These are phyloP conservation scores for Scolopax rusticola DNA, from an alignment of 2,797 vertebrate species.

Conservation along the genomic window DNA sequence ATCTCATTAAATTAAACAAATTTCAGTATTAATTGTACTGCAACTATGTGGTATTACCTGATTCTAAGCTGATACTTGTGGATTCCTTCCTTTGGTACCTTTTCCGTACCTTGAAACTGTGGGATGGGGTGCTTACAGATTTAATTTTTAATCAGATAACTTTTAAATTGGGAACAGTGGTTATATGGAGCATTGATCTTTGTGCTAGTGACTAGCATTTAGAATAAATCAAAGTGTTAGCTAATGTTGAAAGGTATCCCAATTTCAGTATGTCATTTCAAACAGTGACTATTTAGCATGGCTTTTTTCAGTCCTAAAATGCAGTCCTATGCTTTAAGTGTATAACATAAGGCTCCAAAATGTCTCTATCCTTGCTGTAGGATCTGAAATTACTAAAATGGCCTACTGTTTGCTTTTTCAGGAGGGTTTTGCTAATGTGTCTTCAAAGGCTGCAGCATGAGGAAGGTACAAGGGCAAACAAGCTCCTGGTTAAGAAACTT, in stretches of 20 bases:
- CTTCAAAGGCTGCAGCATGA: background rate
- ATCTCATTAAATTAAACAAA: background rate
- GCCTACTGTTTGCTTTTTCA: background rate
- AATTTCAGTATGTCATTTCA: background rate
- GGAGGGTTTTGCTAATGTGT: background rate
- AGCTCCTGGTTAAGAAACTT: background rate
- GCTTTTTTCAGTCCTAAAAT: background rate
- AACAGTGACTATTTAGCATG: background rate
- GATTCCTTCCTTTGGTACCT: background rate
- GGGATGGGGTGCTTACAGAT: background rate
- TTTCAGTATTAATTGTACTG: background rate
- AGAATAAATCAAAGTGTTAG: background rate
- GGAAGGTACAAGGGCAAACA: fast-evolving
- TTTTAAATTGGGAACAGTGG: background rate
- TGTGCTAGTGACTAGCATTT: background rate
- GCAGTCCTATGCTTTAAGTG: background rate
- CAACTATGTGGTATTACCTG: background rate
- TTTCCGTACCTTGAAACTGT: background rate
- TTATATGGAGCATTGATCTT: background rate
- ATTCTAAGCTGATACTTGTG: background rate
- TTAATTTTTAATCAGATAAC: background rate
- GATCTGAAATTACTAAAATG: background rate
- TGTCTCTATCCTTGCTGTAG: background rate
- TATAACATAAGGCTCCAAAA: background rate
- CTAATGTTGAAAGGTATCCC: background rate